Evolutionary conservation across 2,888 invertebrate species (phyloP), one percentile per base, ranked within the genome.

Genomic region (Hesperia comma): DNA sequence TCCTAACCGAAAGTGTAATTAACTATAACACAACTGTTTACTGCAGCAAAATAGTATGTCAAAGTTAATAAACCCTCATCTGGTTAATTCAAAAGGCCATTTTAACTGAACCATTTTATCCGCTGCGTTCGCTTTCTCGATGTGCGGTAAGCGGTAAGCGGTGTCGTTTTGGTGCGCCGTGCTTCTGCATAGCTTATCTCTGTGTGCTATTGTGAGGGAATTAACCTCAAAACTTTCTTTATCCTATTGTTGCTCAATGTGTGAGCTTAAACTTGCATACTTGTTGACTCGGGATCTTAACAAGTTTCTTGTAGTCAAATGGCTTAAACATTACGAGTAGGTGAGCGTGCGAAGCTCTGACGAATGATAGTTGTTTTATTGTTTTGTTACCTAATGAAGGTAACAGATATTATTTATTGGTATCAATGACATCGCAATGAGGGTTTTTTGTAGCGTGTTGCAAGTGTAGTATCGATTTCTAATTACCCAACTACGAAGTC

Each of bases 141-240:
- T 14, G 37, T 17, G 17, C 17, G 57, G 56, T 56, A 41, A 41
- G 41, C 14, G 6, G 17, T n/a, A n/a, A n/a, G n/a, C n/a, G 15
- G 33, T 10, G 0, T 10, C 26, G 5, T 8, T 8, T 17, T 14
- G 8, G 33, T 17, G 12, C 21, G 14, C 8, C n/a, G 14, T 56
- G 56, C 56, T 57, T 57, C 41, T 41, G 57, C 14, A 3, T 8
- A 17, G 41, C 57, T 57, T 57, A 57, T 57, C 57, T 57, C 3
- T 41, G 21, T 40, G 14, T 14, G 21, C 41, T 43, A 43, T 57
- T 43, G 57, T 57, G 21, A 41, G 57, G 41, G 57, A 57, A 57
- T 57, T 57, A 43, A 57, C 57, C 57, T 57, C 41, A 61, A 61
- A 61, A 49, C 37, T 49, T 41, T 41, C 57, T 41, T 61, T 61